These are phyloP conservation scores for Phoeniculus purpureus DNA, from an alignment of 2,797 vertebrate genomes.

Conservation along the genomic window DNA sequence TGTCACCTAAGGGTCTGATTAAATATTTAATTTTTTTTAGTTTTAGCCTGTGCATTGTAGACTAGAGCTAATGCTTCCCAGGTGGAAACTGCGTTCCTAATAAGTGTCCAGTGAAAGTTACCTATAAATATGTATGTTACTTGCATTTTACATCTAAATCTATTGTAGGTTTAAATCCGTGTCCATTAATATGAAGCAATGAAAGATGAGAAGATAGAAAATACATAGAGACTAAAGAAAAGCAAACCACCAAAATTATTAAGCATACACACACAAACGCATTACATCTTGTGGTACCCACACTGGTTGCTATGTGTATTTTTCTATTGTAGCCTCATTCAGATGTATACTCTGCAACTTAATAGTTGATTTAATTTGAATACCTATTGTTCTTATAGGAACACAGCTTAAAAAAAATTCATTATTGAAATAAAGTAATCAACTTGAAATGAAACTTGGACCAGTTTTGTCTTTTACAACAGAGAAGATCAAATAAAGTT, in stretches of 20 bases:
- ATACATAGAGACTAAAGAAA: constrained; percentile 55
- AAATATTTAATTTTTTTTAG: constrained; percentile 40
- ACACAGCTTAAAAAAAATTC: constrained; percentile 68
- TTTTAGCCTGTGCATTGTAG: constrained; percentile 52
- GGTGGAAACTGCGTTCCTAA: constrained; percentile 31
- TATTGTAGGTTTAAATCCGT: constrained; percentile 47
- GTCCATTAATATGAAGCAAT: constrained; percentile 70
- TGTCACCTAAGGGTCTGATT: constrained; percentile 54
- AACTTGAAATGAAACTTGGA: constrained; percentile 67
- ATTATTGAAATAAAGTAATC: constrained; percentile 82
- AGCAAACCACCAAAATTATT: constrained; percentile 43
- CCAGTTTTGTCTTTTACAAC: constrained; percentile 41
- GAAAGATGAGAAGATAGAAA: constrained; percentile 61
- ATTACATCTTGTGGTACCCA: constrained; percentile 39
- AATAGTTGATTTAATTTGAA: constrained; percentile 61
- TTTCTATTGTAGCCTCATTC: constrained; percentile 64
- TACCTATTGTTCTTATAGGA: constrained; percentile 55
- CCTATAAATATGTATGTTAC: constrained; percentile 30
- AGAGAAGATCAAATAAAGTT: neutral
- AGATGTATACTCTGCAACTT: constrained; percentile 46
- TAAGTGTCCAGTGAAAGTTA: constrained; percentile 20
- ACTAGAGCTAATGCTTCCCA: constrained; percentile 41
- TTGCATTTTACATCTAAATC: constrained; percentile 50
- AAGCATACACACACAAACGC: neutral
- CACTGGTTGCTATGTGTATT: constrained; percentile 46